A percentile compares a stretch with the other conserved stretches of the same genome.
Evolutionary conservation across 2,888 invertebrate genomes (phyloP).

Genomic region (Cantharis rufa): DNA sequence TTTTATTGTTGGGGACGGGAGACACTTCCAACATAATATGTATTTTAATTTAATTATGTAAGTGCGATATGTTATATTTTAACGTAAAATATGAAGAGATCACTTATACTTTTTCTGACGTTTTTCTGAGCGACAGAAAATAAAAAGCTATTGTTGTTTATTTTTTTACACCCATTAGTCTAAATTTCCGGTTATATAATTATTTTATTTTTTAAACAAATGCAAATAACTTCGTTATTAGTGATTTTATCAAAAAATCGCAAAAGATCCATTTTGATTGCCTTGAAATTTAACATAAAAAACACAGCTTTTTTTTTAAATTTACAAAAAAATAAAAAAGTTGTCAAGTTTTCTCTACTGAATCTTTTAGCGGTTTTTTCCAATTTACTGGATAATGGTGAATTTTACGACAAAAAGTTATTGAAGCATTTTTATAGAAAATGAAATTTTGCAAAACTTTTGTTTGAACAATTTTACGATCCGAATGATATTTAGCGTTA

Average conservation of each 20-base stretch:
- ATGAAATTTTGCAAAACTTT: background rate
- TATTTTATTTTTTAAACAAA: too few relatives aligned
- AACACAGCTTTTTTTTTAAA: background rate
- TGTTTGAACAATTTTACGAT: background rate
- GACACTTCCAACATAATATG: too few relatives aligned
- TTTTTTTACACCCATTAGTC: too few relatives aligned
- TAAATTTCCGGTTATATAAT: too few relatives aligned
- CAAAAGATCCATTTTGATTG: background rate
- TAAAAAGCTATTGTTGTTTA: too few relatives aligned
- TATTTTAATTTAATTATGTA: too few relatives aligned
- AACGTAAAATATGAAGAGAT: too few relatives aligned
- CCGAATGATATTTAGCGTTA: too few relatives aligned
- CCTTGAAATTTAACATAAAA: background rate
- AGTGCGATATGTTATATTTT: too few relatives aligned
- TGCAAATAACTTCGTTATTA: background rate
- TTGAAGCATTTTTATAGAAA: background rate
- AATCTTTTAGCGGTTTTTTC: background rate
- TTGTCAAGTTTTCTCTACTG: background rate
- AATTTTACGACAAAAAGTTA: background rate
- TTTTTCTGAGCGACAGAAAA: background rate
- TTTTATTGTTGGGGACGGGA: too few relatives aligned
- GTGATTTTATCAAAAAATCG: background rate
- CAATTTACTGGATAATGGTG: background rate
- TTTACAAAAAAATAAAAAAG: background rate
- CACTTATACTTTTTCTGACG: too few relatives aligned